Conservation (phyloP, 2,797 vertebrate species). For the Acomys russatus region DNA sequence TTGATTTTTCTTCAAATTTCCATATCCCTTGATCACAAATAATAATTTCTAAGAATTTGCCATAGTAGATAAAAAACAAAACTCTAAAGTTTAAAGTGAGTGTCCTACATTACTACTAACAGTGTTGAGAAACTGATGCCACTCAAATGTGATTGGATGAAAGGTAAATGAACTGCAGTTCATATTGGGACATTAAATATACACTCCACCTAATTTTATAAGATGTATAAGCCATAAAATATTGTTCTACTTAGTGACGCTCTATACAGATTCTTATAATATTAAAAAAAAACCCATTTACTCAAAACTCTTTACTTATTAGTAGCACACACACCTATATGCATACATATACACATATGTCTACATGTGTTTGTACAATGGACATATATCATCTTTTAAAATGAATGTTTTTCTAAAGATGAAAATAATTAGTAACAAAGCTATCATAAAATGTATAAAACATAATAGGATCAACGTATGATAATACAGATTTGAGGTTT, state of each 20-base stretch:
- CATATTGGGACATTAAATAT: background rate
- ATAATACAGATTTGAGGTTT: background rate
- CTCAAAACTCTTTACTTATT: background rate
- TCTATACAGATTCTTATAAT: background rate
- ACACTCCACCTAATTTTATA: background rate
- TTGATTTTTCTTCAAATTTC: background rate
- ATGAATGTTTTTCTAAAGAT: background rate
- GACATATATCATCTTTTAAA: no score
- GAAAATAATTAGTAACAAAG: background rate
- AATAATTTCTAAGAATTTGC: conserved; percentile 18
- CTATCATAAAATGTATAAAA: background rate
- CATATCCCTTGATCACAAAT: background rate
- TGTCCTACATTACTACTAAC: background rate
- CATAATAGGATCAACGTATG: background rate
- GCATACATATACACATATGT: background rate
- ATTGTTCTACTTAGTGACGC: background rate
- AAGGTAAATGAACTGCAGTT: background rate
- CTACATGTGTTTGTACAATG: background rate
- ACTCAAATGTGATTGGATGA: background rate
- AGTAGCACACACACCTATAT: no score
- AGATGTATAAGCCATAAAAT: background rate
- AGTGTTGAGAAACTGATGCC: background rate
- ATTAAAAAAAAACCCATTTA: conserved; percentile 11
- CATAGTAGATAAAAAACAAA: background rate
- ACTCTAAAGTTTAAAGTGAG: conserved; percentile 41